These are phyloP conservation scores for Caerostris darwini DNA, from an alignment of 1,140 invertebrate genomes.

Conservation along the genomic window DNA sequence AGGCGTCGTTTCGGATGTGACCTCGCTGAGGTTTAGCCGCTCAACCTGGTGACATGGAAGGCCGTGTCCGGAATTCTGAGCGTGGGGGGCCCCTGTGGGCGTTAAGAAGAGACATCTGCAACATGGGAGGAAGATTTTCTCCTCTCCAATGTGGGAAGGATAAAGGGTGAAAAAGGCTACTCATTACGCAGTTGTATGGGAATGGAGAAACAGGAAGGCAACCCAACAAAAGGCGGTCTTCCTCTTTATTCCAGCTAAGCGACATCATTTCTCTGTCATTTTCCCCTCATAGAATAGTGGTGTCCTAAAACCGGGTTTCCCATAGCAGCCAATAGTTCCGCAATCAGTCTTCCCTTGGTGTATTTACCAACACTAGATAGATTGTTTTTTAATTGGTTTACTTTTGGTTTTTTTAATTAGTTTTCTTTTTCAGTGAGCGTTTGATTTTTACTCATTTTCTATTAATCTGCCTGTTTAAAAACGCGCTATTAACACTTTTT, in stretches of 20 bases:
- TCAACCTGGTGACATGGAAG: slow-evolving; percentile 57
- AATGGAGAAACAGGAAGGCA: not conserved
- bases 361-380: not conserved
- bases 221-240: not conserved
- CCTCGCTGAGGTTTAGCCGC: not conserved
- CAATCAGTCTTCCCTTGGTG: not conserved
- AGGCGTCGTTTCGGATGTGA: not conserved
- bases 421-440: not conserved
- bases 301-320: not conserved
- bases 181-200: not conserved
- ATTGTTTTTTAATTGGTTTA: not conserved
- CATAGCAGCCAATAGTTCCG: not conserved
- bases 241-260: not conserved
- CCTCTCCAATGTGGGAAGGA: not conserved
- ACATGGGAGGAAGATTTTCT: slow-evolving; percentile 46
- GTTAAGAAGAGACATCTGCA: slow-evolving; percentile 19
- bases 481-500: not conserved
- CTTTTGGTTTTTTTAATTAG: too few relatives aligned
- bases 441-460: not conserved
- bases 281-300: not conserved
- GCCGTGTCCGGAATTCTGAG: slow-evolving; percentile 52
- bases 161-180: slow-evolving; percentile 20
- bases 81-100: slow-evolving; percentile 59
- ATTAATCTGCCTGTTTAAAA: not conserved
- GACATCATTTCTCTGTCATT: not conserved